These are phyloP conservation scores for Neopelma chrysocephalum DNA, from an alignment of 2,797 vertebrate genomes.

Conservation along the genomic window DNA sequence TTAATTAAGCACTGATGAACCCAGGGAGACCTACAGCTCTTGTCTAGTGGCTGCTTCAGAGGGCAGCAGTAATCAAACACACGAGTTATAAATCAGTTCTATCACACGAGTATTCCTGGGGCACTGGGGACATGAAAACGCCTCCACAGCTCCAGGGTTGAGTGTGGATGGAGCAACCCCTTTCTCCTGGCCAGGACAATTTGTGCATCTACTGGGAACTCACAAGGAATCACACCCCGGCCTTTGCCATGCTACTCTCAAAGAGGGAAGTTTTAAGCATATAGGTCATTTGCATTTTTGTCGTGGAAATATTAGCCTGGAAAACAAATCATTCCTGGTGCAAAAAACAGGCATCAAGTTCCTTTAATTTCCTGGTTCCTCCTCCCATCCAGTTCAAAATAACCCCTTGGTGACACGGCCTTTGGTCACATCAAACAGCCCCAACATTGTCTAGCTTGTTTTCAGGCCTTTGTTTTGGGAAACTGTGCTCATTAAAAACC, in stretches of 20 bases:
- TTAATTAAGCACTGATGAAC: slow-evolving; percentile 40
- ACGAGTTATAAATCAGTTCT: neutral
- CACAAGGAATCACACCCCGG: rapidly evolving
- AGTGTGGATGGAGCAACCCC: neutral
- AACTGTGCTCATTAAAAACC: rapidly evolving
- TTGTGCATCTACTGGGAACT: neutral
- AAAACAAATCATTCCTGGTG: neutral
- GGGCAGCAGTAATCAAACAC: neutral
- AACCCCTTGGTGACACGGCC: neutral
- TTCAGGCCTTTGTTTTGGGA: neutral
- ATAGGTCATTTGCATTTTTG: neutral
- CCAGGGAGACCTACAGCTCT: neutral
- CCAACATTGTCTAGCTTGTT: neutral
- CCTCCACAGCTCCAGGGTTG: neutral
- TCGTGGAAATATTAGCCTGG: neutral
- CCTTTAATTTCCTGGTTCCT: neutral
- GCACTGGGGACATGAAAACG: rapidly evolving
- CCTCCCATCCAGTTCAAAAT: neutral
- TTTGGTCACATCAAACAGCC: neutral
- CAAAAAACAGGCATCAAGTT: neutral
- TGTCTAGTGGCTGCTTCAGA: neutral
- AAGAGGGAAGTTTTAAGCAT: neutral
- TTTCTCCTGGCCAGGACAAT: neutral
- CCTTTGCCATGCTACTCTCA: neutral
- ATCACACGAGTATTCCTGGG: rapidly evolving